These are phyloP conservation scores for Punctoribates punctum DNA, from an alignment of 2,888 invertebrate species.

Conservation along the genomic window DNA sequence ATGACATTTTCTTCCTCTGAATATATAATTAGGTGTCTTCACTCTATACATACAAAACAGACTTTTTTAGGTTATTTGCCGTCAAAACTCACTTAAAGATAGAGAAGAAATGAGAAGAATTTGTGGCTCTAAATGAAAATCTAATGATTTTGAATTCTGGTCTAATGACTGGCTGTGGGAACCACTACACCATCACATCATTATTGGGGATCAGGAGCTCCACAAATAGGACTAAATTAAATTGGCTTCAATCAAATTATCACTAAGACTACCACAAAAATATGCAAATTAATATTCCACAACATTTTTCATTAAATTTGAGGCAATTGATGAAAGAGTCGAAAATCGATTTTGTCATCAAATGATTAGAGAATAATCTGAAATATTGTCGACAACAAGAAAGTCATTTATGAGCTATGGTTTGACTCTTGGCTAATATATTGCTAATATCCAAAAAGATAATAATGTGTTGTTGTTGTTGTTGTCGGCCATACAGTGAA, in stretches of 20 bases:
- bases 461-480: constrained; percentile 7
- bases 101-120: background rate
- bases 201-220: constrained; percentile 1
- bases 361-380: background rate
- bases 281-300: background rate
- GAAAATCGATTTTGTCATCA: background rate
- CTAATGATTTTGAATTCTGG: constrained; percentile 4
- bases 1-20: constrained; percentile 26
- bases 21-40: constrained; percentile 24
- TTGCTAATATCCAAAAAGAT: background rate
- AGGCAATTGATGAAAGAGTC: background rate
- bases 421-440: constrained; percentile 13
- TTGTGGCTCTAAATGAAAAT: background rate
- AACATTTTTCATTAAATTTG: background rate
- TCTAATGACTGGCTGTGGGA: constrained; percentile 26
- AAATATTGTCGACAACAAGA: background rate
- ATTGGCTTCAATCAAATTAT: constrained; percentile 20
- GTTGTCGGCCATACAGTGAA: background rate
- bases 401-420: constrained; percentile 1
- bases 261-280: background rate
- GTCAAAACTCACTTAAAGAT: background rate
- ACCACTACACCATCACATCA: constrained; percentile 14
- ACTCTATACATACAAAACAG: background rate
- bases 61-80: constrained; percentile 12
- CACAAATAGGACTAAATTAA: background rate